Evolutionary conservation across 2,888 invertebrate species (phyloP).

Genomic region (Agrochola lychnidis): DNA sequence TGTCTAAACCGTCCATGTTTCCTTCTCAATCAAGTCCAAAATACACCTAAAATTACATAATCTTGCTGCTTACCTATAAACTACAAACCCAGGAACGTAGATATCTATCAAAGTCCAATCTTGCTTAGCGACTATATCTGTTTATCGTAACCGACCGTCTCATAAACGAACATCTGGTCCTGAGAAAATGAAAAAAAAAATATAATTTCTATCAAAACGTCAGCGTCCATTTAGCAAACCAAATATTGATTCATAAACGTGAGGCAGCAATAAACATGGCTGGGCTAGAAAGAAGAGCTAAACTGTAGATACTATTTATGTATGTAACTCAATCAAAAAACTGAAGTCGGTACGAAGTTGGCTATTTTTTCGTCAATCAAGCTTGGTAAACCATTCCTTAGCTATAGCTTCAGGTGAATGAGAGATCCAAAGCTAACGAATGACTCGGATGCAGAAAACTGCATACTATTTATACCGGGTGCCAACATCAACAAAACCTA

Average conservation of each 20-base stretch:
- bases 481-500: conserved; percentile 68
- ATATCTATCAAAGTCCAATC: conserved; percentile 33
- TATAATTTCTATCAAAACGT: conserved; percentile 52
- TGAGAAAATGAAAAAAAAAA: conserved; percentile 46
- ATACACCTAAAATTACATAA: conserved; percentile 18
- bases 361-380: background rate
- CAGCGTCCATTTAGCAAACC: conserved; percentile 47
- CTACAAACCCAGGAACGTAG: conserved; percentile 24
- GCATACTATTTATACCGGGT: conserved; percentile 57
- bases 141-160: conserved; percentile 43
- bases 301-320: conserved; percentile 1
- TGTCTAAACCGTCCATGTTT: background rate
- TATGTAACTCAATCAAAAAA: conserved; percentile 21
- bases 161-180: conserved; percentile 55
- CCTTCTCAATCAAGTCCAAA: conserved; percentile 15
- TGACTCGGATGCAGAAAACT: conserved; percentile 54
- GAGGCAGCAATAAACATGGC: conserved; percentile 34
- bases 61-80: conserved; percentile 23
- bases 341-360: background rate
- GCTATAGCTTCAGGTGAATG: conserved; percentile 27
- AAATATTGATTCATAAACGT: conserved; percentile 53
- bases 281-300: conserved; percentile 7
- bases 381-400: background rate
- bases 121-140: conserved; percentile 52
- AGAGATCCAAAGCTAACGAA: conserved; percentile 22